These are phyloP conservation scores for Phylloscopus trochiloides DNA, from an alignment of 2,113 vertebrate species.

Conservation along the genomic window DNA sequence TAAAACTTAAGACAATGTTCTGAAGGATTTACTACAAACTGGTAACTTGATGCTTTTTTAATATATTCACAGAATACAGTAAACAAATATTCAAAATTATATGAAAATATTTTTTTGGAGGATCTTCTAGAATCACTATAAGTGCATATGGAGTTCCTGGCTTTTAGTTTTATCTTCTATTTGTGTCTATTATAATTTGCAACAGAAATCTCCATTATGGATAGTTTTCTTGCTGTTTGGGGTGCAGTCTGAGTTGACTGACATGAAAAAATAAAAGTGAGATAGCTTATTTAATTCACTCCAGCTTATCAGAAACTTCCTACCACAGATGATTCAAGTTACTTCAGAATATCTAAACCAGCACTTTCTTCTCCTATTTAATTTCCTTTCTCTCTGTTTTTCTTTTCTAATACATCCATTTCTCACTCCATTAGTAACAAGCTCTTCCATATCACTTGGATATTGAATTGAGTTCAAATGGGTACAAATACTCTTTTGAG, in stretches of 20 bases:
- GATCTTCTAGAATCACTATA: neutral
- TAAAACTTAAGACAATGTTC: neutral
- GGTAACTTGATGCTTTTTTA: neutral
- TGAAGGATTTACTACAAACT: neutral
- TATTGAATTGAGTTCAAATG: constrained; percentile 6
- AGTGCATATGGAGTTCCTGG: neutral
- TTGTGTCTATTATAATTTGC: neutral
- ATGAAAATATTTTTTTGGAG: neutral
- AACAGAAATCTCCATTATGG: neutral
- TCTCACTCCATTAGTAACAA: neutral
- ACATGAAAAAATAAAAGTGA: neutral
- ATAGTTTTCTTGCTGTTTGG: neutral
- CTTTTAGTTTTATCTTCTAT: neutral
- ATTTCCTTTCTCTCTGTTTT: neutral
- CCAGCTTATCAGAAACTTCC: neutral
- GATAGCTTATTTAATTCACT: neutral
- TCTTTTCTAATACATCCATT: neutral
- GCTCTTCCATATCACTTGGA: neutral
- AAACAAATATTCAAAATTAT: neutral
- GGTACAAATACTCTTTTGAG: neutral
- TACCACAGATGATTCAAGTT: neutral
- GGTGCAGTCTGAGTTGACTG: neutral
- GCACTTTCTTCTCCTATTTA: neutral
- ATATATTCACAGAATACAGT: neutral
- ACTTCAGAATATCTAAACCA: neutral